phyloP scores from a whole-genome alignment of 2,888 invertebrate species.

The Odontothrips loti region DNA sequence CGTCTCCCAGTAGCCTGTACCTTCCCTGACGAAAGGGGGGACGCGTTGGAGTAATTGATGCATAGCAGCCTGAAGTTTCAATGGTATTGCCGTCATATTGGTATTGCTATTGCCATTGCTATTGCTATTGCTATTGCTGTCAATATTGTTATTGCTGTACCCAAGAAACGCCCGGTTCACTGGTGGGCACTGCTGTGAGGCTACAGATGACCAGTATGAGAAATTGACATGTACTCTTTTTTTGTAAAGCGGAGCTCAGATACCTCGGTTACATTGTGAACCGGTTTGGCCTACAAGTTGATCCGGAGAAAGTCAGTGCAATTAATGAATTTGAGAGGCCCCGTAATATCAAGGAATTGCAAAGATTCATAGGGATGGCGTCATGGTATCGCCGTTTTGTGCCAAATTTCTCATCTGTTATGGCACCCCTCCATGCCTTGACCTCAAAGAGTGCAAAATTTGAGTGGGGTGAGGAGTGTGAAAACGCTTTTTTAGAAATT shows the following conservation, averaged over 20 bases:
- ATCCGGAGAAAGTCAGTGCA: conserved; percentile 21
- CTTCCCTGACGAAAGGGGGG: too few relatives aligned
- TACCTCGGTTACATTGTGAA: conserved; percentile 31
- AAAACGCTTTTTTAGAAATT: background rate
- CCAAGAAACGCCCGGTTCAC: too few relatives aligned
- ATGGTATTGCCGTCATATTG: too few relatives aligned
- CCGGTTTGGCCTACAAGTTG: conserved; percentile 29
- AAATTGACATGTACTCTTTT: too few relatives aligned
- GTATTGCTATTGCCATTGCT: too few relatives aligned
- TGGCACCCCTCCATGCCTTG: conserved; percentile 35
- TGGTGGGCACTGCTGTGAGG: too few relatives aligned
- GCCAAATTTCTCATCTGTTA: too few relatives aligned
- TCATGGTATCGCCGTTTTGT: conserved; percentile 38
- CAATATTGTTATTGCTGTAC: background rate
- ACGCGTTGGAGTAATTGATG: too few relatives aligned
- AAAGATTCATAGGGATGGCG: conserved; percentile 31
- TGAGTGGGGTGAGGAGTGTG: background rate
- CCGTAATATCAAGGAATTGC: conserved; percentile 25
- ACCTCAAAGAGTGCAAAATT: background rate
- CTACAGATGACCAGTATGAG: too few relatives aligned
- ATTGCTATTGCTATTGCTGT: background rate
- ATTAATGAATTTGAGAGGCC: conserved; percentile 29
- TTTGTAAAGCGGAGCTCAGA: conserved; percentile 26
- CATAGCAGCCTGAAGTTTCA: too few relatives aligned
- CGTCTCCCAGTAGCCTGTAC: too few relatives aligned